Percentiles rank a stretch among this genome's conserved stretches.
phyloP scores from a whole-genome alignment of 2,113 vertebrate genomes.

The Argyrosomus japonicus region DNA sequence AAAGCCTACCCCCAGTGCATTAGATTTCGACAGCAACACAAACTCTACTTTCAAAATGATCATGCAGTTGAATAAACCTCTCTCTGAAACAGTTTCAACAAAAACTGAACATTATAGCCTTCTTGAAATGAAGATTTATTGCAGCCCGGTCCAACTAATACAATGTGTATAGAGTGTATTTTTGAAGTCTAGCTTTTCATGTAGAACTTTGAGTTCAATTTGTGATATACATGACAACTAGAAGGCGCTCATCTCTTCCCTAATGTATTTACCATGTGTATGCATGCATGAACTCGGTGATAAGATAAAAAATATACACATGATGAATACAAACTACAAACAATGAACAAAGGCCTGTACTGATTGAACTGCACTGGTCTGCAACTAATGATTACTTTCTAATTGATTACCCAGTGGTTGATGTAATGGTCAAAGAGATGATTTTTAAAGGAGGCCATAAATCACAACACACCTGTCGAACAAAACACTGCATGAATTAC shows the following conservation, averaged over 20 bases:
- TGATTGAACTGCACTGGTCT: constrained; percentile 20
- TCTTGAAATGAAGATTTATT: background rate
- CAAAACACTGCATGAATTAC: constrained; percentile 48
- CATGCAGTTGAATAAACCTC: background rate
- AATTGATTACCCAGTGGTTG: constrained; percentile 31
- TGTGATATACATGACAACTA: background rate
- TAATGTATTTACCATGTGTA: background rate
- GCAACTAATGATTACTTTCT: constrained; percentile 33
- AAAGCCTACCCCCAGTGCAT: too few relatives aligned
- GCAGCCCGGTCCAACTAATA: too few relatives aligned
- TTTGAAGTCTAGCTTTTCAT: background rate
- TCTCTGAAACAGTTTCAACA: too few relatives aligned
- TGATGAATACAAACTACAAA: background rate
- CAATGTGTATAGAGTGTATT: background rate
- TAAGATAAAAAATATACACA: background rate
- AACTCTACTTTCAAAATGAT: background rate
- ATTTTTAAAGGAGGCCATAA: constrained; percentile 43
- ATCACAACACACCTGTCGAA: constrained; percentile 55
- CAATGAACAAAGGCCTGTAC: background rate
- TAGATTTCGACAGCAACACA: background rate
- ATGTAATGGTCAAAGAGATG: constrained; percentile 32
- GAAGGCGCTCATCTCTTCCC: background rate
- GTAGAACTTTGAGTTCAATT: background rate
- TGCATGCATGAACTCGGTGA: background rate
- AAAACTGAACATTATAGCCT: background rate